Evolutionary conservation across 1,140 invertebrate species (phyloP).

Genomic region (Diabrotica virgifera): DNA sequence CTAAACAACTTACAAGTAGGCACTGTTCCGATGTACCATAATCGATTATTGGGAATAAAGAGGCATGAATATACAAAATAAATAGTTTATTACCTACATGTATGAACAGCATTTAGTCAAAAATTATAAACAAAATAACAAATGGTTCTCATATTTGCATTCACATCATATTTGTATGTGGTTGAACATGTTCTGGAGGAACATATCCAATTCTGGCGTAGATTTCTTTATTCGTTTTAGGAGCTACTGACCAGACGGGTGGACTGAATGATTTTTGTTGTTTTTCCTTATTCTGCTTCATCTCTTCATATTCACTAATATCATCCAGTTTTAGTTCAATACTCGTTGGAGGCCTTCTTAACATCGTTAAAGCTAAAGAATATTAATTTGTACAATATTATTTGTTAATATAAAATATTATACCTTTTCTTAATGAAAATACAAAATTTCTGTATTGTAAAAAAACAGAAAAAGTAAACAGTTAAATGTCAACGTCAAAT

Average conservation of each 20-base stretch:
- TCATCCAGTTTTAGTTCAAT: constrained; percentile 75
- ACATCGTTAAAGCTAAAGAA: constrained; percentile 54
- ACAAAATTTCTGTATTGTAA: neutral
- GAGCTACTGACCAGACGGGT: constrained; percentile 48
- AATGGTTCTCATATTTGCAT: no score
- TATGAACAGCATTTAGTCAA: no score
- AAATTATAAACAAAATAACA: no score
- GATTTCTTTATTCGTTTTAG: constrained; percentile 59
- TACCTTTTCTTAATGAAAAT: no score
- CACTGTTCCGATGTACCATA: no score
- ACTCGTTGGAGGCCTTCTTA: constrained; percentile 70
- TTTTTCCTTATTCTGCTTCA: constrained; percentile 54
- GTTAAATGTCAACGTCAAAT: no score
- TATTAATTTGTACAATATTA: neutral
- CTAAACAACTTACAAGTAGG: no score
- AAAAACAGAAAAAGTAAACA: no score
- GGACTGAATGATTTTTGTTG: constrained; percentile 51
- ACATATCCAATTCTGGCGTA: constrained; percentile 66
- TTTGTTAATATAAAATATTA: neutral
- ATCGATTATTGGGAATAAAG: no score
- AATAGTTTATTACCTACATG: no score
- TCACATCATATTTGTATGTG: no score
- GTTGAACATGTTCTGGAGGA: neutral
- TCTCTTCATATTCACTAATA: constrained; percentile 68
- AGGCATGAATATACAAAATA: no score